Percentiles rank a stretch among this genome's conserved stretches.
phyloP scores from a whole-genome alignment of 2,888 invertebrate genomes.

The Subacronicta megacephala region DNA sequence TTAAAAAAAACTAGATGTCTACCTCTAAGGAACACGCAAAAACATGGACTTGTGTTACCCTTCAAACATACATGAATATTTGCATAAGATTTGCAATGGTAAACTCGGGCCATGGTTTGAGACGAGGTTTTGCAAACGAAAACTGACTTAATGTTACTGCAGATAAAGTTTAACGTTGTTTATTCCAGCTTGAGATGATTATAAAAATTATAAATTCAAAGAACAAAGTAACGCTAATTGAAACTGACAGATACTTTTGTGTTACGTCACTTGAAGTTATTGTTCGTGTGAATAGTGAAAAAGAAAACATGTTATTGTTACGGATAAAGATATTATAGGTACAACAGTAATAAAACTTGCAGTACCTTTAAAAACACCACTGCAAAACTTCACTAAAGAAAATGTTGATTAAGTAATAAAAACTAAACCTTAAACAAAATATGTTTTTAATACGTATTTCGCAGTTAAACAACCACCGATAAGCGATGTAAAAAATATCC shows the following conservation, averaged over 20 bases:
- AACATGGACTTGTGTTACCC: slow-evolving; percentile 46
- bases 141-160: slow-evolving; percentile 1
- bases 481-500: slow-evolving; percentile 17
- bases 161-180: slow-evolving; percentile 12
- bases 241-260: slow-evolving; percentile 72
- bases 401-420: no score
- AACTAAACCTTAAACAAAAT: no score
- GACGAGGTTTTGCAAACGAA: slow-evolving; percentile 3
- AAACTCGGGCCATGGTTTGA: background rate
- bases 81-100: slow-evolving; percentile 50
- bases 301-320: slow-evolving; percentile 38
- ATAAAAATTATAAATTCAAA: slow-evolving; percentile 64
- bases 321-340: no score
- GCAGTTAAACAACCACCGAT: no score
- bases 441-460: no score
- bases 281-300: slow-evolving; percentile 63
- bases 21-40: slow-evolving; percentile 33
- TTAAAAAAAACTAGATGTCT: slow-evolving; percentile 56
- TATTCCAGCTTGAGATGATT: slow-evolving; percentile 2
- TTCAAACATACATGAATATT: slow-evolving; percentile 43
- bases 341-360: background rate
- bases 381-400: no score
- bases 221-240: slow-evolving; percentile 69
- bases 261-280: slow-evolving; percentile 60
- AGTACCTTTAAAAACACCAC: background rate